Evolutionary conservation across 2,113 vertebrate genomes (phyloP), one percentile per base, ranked within the genome.

Genomic region (Nicator chloris): DNA sequence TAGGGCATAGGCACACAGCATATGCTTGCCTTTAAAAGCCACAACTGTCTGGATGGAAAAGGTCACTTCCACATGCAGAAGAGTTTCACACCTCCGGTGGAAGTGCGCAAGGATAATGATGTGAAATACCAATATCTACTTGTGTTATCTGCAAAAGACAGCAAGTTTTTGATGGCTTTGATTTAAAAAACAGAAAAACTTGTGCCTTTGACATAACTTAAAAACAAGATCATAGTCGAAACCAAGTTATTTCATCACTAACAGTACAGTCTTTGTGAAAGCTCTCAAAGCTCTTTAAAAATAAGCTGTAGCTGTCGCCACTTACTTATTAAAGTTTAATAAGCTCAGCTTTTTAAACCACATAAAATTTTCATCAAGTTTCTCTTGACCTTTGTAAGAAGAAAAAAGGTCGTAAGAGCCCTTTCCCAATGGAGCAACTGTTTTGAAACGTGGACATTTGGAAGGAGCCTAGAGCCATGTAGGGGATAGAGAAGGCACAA

Each of bases 361-460:
- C 97, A 98, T 98, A 97, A 98, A 98, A 97, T 96, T 98, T 98
- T 98, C 97, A 98, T 98, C 94, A 96, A 93, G 96, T 94, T 95
- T 98, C 97, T 97, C 87, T 87, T 97, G 96, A 97, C 95, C 96
- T 98, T 96, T 96, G 94, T 97, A 92, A 97, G 88, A 97, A 95
- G 96, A 95, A 97, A 87, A 96, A 97, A 97, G 97, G 97, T 98
- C 96, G 89, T 82, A 96, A 95, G 75, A 95, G 81, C 53, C 47
- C 61, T 90, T 96, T 96, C 93, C 73, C 94, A 57, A 79, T 13
- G 64, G 56, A 96, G 79, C 37, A 56, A 61, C 59, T 66, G 83
- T 93, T 96, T 81, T 91, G 96, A 96, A 96, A 89, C 45, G 49
- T 4, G n/a, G 90, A 50, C 68, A 61, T 95, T 39, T 92, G 91